Base-by-base conservation (phyloP, 1,140 invertebrate genomes). In the Armadillidium nasatum region DNA sequence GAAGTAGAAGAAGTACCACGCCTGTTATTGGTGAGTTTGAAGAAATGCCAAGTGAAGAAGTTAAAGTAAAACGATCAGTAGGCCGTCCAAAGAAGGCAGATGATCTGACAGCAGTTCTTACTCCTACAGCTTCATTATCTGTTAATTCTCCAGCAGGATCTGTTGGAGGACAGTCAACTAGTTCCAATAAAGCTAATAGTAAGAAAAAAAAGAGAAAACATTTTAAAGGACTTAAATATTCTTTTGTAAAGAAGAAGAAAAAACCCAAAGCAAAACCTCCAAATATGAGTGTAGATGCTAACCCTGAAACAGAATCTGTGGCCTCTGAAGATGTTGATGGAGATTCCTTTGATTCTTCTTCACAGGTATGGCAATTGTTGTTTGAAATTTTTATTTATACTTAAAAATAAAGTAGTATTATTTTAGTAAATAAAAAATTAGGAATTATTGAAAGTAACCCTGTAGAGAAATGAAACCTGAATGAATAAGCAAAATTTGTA, bases 191-290 rank as follows among this genome's bases (percentile, higher is more conserved):
- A 19, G 50, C 50, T 4, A 60, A 19, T 60, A 78, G 73, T 21
- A 76, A 76, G 9, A 81, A 81, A 46, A 81, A 72, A 46, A 79
- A 79, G 66, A 81, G 79, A 76, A 79, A 79, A 45, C 76, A 79
- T 78, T 81, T 79, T 72, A 77, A 78, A 21, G 80, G 80, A 19
- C 74, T 81, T 6, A 81, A 74, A 15, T 81, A 81, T 50, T 81
- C 80, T 45, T 81, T 81, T 75, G 69, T 23, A 11, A 76, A 45
- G 15, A 79, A 78, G 46, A 81, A 78, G 71, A 79, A 78, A 68
- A 81, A 78, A 75, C 72, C 44, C 33, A 78, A 73, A 46, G 67
- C 70, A n/a, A 78, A 75, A 67, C 19, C 66, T 10, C 43, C 50
- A 10, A 77, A 60, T 44, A 33, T 15, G 13, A 4, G 71, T n/a